Base-by-base conservation (phyloP, 2,888 invertebrate species). In the Chalcis sispes region DNA sequence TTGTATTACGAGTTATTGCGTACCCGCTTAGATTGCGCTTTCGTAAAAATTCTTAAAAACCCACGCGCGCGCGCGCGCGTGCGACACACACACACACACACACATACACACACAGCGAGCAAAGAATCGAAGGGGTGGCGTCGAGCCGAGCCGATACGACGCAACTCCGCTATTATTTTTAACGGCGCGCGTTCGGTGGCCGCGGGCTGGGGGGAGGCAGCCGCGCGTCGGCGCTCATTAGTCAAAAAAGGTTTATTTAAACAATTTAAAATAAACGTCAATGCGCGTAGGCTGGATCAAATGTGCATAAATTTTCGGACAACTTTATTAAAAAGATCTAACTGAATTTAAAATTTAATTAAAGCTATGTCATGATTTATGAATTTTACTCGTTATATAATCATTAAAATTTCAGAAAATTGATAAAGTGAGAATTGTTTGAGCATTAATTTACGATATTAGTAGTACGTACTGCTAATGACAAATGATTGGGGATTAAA, bases 311-410 rank as follows among this genome's bases (percentile, higher is more conserved):
- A 72, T 72, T 65, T 65, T 29, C 40, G 65, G 7, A 50, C 23
- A 61, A 52, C 73, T 73, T 73, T 73, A 73, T 73, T 59, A 73
- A 73, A 73, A 65, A 65, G 48, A 50, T 73, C 66, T 66, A 59
- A 66, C 59, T 27, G 65, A 25, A 50, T 58, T 48, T 40, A 46
- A 48, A 66, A 42, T 73, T 73, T 73, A 73, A 73, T 73, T 66
- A 73, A 66, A 59, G 23, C 66, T 42, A 0, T n/a, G n/a, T 61
- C 23, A 13, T 74, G 67, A 67, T 69, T 74, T 69, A 73, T 61
- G 61, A 10, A 61, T 46, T 61, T 50, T 42, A 32, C 32, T 42
- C 58, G 25, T n/a, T 42, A 18, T 29, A 54, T 54, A 59, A 54
- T 52, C 61, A 71, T 71, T 52, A 50, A 75, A 70, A 75, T 75